Evolutionary conservation across 2,888 invertebrate species (phyloP).

Genomic region (Parnassius orleans): DNA sequence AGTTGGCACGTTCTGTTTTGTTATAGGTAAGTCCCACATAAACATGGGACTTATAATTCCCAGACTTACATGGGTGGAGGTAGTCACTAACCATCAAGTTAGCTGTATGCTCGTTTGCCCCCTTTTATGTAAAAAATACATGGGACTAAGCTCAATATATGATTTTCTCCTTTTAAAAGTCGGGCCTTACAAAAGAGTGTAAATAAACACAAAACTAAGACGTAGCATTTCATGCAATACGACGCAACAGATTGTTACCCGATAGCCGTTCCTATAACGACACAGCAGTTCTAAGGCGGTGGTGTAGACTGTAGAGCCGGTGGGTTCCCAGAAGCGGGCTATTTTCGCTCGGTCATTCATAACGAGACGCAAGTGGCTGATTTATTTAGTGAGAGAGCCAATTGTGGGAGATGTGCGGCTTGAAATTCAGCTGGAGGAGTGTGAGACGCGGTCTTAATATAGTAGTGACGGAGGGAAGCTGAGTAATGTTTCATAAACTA

Average conservation of each 20-base stretch:
- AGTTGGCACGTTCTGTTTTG: too few species aligned
- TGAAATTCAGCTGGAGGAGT: neutral
- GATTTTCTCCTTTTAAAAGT: too few species aligned
- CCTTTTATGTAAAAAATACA: too few species aligned
- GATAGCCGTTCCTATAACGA: conserved; percentile 1
- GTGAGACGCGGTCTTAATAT: conserved; percentile 8
- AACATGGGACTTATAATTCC: too few species aligned
- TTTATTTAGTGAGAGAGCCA: conserved; percentile 21
- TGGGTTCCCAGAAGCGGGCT: conserved; percentile 18
- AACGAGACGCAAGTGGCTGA: conserved; percentile 16
- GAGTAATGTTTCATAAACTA: too few species aligned
- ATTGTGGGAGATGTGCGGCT: conserved; percentile 14
- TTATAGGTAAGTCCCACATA: too few species aligned
- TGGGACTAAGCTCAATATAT: too few species aligned
- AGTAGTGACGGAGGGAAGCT: neutral
- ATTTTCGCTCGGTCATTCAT: conserved; percentile 26
- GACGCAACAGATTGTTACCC: conserved; percentile 1
- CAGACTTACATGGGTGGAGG: too few species aligned
- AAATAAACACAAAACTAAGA: neutral
- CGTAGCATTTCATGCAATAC: neutral
- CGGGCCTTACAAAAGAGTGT: neutral
- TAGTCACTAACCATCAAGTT: too few species aligned
- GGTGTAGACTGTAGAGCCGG: neutral
- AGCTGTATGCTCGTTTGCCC: too few species aligned
- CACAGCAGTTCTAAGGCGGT: conserved; percentile 1